A percentile compares a stretch with the other conserved stretches of the same genome.
Evolutionary conservation across 2,888 invertebrate genomes (phyloP).

Genomic region (Scelioninae gen. 2): DNA sequence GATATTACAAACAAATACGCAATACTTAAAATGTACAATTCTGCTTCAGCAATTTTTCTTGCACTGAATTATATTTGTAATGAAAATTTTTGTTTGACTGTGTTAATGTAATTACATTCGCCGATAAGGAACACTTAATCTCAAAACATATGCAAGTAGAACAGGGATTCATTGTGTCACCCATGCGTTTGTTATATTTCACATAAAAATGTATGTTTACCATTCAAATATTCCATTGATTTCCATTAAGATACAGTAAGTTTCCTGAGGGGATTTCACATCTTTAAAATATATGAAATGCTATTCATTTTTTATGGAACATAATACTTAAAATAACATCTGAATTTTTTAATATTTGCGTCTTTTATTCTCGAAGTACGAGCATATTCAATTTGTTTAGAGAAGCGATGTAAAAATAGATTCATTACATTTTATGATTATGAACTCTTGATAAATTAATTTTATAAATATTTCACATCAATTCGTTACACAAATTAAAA

Average conservation of each 20-base stretch:
- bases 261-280: constrained; percentile 4
- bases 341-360: too few relatives aligned
- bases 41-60: too few relatives aligned
- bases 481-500: too few relatives aligned
- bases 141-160: constrained; percentile 29
- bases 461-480: neutral
- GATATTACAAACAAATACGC: too few relatives aligned
- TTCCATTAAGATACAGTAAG: constrained; percentile 47
- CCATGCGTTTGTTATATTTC: constrained; percentile 20
- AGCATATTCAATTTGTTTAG: too few relatives aligned
- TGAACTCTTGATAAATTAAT: neutral
- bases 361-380: neutral
- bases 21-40: too few relatives aligned
- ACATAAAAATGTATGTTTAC: constrained; percentile 26
- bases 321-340: constrained; percentile 26
- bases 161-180: constrained; percentile 15
- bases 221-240: constrained; percentile 49
- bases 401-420: too few relatives aligned
- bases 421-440: neutral
- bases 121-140: constrained; percentile 30
- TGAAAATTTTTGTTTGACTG: constrained; percentile 1
- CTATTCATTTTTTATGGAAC: constrained; percentile 27
- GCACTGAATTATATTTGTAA: constrained; percentile 11
- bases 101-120: constrained; percentile 13
- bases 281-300: constrained; percentile 20